These are phyloP conservation scores for Jaculus jaculus DNA, from an alignment of 2,113 vertebrate species.

Conservation along the genomic window DNA sequence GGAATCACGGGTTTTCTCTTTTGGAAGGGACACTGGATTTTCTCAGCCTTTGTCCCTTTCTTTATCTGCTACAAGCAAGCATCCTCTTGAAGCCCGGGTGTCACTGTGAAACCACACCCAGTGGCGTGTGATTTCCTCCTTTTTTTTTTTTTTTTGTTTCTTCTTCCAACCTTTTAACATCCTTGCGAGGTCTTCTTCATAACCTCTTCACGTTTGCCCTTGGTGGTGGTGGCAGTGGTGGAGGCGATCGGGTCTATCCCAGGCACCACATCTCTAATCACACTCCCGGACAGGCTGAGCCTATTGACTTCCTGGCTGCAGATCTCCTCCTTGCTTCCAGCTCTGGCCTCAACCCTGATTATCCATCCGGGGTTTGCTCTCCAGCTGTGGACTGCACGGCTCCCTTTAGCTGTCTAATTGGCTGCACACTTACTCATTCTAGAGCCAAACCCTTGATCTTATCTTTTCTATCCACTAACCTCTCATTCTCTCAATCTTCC, in stretches of 20 bases:
- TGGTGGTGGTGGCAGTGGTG: too few species aligned
- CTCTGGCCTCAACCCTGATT: neutral
- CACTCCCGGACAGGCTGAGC: neutral
- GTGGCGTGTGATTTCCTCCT: neutral
- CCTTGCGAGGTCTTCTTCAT: neutral
- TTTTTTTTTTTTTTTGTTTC: too few species aligned
- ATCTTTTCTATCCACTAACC: neutral
- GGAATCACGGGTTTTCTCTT: neutral
- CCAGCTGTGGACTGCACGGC: accelerated
- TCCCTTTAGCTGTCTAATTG: neutral
- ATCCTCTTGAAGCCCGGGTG: neutral
- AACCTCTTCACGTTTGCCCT: accelerated
- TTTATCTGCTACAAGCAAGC: neutral
- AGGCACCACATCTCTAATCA: neutral
- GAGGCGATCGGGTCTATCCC: neutral
- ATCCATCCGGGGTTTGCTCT: neutral
- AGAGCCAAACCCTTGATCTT: neutral
- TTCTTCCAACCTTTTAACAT: neutral
- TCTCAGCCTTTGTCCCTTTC: neutral
- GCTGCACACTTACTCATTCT: neutral
- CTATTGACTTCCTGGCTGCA: neutral
- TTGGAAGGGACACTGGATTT: neutral
- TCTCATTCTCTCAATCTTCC: neutral
- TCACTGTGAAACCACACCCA: neutral
- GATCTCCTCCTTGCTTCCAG: neutral